phyloP scores from a whole-genome alignment of 2,113 vertebrate genomes.

The Hiodon alosoides region DNA sequence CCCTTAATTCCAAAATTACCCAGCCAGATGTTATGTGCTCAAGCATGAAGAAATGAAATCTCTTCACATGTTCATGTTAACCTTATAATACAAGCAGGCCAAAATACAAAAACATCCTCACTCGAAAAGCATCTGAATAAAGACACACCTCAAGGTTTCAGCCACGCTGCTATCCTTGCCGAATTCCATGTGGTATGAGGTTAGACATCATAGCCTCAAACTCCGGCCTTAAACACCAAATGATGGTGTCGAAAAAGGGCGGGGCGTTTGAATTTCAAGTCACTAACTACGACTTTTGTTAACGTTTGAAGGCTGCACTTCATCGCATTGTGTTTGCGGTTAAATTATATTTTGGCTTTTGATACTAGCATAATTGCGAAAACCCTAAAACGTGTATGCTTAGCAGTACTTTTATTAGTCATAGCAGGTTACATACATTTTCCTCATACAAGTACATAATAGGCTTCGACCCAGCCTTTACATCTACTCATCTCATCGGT shows the following conservation, averaged over 20 bases:
- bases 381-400: too few relatives aligned
- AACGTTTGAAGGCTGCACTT: too few relatives aligned
- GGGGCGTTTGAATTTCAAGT: conserved; percentile 31
- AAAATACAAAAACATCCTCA: conserved; percentile 28
- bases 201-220: not conserved
- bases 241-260: conserved; percentile 29
- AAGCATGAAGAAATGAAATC: not conserved
- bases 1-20: not conserved
- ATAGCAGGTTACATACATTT: too few relatives aligned
- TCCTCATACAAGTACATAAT: too few relatives aligned
- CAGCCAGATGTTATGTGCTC: conserved; percentile 15
- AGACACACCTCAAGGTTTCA: conserved; percentile 43
- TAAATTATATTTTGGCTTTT: too few relatives aligned
- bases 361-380: too few relatives aligned
- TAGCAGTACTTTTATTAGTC: too few relatives aligned
- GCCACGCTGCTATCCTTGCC: conserved; percentile 27
- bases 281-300: not conserved
- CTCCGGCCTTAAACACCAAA: conserved; percentile 24
- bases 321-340: too few relatives aligned
- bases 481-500: too few relatives aligned
- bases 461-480: too few relatives aligned
- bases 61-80: conserved; percentile 1
- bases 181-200: conserved; percentile 29
- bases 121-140: not conserved
- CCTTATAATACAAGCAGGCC: conserved; percentile 21